Conservation (phyloP, 2,888 invertebrate genomes). For the Plutella xylostella region DNA sequence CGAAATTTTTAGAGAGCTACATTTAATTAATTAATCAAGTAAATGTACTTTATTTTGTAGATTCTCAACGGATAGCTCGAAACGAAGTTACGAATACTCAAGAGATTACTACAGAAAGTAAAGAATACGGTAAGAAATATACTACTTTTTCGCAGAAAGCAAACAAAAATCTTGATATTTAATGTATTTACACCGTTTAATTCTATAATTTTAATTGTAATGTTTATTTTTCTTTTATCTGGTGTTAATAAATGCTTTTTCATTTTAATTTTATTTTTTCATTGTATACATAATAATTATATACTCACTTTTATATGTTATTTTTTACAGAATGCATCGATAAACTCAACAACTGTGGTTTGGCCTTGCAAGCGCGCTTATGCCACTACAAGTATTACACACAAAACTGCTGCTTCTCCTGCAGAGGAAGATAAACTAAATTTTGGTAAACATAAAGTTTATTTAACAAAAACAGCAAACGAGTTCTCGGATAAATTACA, state of each 20-base stretch:
- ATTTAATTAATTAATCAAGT: too few relatives aligned
- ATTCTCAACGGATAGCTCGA: conserved; percentile 33
- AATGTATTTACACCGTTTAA: too few relatives aligned
- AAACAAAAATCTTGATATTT: too few relatives aligned
- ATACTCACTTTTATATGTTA: too few relatives aligned
- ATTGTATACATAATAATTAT: not conserved
- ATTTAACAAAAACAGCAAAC: too few relatives aligned
- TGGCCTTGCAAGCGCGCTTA: conserved; percentile 87
- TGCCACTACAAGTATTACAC: conserved; percentile 90
- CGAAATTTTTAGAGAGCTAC: too few relatives aligned
- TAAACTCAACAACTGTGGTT: conserved; percentile 79
- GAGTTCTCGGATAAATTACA: too few relatives aligned
- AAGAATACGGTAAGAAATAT: conserved; percentile 27
- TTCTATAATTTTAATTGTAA: too few relatives aligned
- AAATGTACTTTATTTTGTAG: conserved; percentile 26
- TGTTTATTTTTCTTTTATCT: too few relatives aligned
- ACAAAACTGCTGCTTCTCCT: conserved; percentile 85
- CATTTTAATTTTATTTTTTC: conserved; percentile 4
- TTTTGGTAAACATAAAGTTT: too few relatives aligned
- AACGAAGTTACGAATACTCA: conserved; percentile 21
- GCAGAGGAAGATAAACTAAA: conserved; percentile 35
- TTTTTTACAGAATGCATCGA: conserved; percentile 72
- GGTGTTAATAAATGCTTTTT: too few relatives aligned
- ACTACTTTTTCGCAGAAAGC: not conserved
- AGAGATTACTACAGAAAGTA: conserved; percentile 21